Conservation (phyloP, 2,888 invertebrate species). For the Euspilapteryx auroguttella region DNA sequence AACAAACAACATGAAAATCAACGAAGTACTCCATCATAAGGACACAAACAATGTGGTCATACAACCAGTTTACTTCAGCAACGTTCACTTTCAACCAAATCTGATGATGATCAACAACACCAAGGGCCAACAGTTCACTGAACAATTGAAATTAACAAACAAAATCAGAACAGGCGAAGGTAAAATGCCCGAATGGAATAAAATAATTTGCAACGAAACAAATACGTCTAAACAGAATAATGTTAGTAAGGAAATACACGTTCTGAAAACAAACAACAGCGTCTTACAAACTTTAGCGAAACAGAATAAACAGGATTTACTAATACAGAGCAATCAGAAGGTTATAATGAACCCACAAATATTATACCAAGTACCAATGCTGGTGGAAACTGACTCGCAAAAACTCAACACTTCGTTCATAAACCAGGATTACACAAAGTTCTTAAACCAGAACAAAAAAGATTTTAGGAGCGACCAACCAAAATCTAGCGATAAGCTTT, state of each 20-base stretch:
- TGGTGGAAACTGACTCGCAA: conserved; percentile 24
- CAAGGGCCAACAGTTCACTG: conserved; percentile 18
- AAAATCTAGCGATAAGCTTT: conserved; percentile 29
- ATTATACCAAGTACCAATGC: conserved; percentile 41
- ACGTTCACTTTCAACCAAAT: conserved; percentile 45
- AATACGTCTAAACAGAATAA: conserved; percentile 14
- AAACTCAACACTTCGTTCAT: conserved; percentile 21
- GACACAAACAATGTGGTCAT: conserved; percentile 30
- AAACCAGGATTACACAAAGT: conserved; percentile 21
- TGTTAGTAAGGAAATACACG: conserved; percentile 26
- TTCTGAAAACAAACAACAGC: conserved; percentile 30
- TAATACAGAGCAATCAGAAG: conserved; percentile 31
- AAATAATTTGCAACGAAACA: conserved; percentile 12
- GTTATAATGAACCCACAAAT: conserved; percentile 39
- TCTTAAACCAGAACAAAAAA: conserved; percentile 17
- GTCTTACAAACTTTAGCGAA: conserved; percentile 24
- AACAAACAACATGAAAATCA: conserved; percentile 13
- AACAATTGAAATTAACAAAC: conserved; percentile 4
- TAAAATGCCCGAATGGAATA: conserved; percentile 3
- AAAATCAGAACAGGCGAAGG: conserved; percentile 13
- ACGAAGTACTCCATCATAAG: conserved; percentile 18
- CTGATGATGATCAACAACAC: conserved; percentile 43
- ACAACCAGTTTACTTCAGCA: conserved; percentile 47
- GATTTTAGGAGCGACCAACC: conserved; percentile 20
- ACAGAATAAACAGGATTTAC: conserved; percentile 25